Conservation (phyloP, 2,888 invertebrate species). For the Peribatodes rhomboidaria region DNA sequence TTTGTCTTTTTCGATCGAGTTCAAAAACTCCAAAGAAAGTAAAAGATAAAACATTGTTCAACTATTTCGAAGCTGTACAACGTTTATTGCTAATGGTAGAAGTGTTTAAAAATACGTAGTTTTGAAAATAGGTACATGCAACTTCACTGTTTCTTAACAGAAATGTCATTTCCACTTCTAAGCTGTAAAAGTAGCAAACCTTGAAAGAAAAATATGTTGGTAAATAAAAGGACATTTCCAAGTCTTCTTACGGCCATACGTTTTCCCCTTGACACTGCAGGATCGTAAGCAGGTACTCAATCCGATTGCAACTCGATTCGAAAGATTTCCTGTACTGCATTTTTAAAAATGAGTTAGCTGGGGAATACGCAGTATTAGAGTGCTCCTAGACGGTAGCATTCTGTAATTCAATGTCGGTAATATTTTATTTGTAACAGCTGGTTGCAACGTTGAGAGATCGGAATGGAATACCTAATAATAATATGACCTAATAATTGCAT, state of each 20-base stretch:
- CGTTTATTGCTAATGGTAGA: too few species aligned
- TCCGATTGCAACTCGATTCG: constrained; percentile 14
- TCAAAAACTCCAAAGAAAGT: too few species aligned
- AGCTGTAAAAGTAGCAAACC: neutral
- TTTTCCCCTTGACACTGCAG: constrained; percentile 1
- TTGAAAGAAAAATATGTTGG: neutral
- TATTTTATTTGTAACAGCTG: constrained; percentile 2
- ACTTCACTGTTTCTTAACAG: neutral
- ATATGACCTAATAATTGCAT: too few species aligned
- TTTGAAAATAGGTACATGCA: too few species aligned
- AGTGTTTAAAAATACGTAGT: too few species aligned
- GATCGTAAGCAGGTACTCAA: constrained; percentile 12
- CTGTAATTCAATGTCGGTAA: too few species aligned
- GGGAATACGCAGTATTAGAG: constrained; percentile 6
- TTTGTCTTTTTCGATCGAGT: too few species aligned
- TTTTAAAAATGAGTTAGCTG: constrained; percentile 10
- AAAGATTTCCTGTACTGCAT: constrained; percentile 11
- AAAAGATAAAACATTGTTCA: too few species aligned
- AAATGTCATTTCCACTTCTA: neutral
- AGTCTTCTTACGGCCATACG: neutral
- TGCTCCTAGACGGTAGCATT: neutral
- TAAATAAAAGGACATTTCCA: constrained; percentile 4
- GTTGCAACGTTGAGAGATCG: neutral
- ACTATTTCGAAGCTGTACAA: too few species aligned
- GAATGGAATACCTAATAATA: too few species aligned